Percentiles rank a stretch among this genome's conserved stretches.
These are phyloP conservation scores for Agapornis roseicollis DNA, from an alignment of 2,113 vertebrate genomes.

Conservation along the genomic window DNA sequence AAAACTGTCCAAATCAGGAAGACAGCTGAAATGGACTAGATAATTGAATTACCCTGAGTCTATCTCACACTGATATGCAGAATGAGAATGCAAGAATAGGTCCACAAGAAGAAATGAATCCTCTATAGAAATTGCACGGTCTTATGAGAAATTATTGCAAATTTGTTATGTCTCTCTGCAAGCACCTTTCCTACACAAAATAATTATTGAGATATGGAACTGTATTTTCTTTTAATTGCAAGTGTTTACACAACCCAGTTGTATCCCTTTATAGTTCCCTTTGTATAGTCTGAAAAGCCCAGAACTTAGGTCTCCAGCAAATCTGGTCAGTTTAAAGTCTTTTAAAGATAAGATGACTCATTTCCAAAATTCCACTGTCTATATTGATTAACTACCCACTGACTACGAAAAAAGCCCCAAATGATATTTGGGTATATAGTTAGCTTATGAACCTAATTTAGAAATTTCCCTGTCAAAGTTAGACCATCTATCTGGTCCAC, in stretches of 20 bases:
- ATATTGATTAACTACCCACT: fast-evolving
- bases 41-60: background rate
- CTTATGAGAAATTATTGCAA: background rate
- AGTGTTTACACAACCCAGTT: background rate
- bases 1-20: background rate
- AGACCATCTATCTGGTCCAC: background rate
- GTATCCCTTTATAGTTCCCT: background rate
- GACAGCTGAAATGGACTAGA: background rate
- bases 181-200: background rate
- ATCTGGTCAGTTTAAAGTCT: background rate
- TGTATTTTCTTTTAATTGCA: background rate
- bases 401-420: background rate
- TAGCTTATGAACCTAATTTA: background rate
- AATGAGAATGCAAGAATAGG: background rate
- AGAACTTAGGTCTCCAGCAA: background rate
- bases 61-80: background rate
- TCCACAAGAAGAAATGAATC: background rate
- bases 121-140: background rate
- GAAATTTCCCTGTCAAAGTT: background rate
- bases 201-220: background rate
- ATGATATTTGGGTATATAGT: background rate
- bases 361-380: background rate
- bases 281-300: background rate
- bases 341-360: background rate
- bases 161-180: background rate